Conservation (phyloP, 1,140 invertebrate genomes). For the Zaprionus capensis region DNA sequence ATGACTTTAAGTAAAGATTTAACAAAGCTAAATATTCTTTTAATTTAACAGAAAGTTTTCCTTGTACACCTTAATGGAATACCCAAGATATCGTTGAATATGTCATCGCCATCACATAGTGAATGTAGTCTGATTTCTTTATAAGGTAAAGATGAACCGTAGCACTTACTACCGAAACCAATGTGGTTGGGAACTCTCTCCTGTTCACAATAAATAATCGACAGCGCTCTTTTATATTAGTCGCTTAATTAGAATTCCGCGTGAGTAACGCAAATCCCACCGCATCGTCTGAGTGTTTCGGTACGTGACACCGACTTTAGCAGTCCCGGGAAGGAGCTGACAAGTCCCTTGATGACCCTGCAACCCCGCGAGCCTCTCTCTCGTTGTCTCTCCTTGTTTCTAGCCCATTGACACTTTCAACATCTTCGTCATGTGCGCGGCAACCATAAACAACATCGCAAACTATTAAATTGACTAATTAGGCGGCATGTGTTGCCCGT, state of each 20-base stretch:
- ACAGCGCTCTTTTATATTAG: slow-evolving; percentile 54
- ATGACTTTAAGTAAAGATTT: background rate
- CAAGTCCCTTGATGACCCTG: background rate
- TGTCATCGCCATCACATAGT: too few relatives aligned
- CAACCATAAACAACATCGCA: slow-evolving; percentile 69
- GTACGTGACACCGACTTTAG: slow-evolving; percentile 56
- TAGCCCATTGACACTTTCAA: slow-evolving; percentile 26
- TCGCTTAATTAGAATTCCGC: slow-evolving; percentile 73
- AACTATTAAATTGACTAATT: slow-evolving; percentile 82
- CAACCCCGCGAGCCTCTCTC: background rate
- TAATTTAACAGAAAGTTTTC: too few relatives aligned
- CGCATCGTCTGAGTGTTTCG: slow-evolving; percentile 15
- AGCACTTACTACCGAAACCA: background rate
- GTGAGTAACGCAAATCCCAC: slow-evolving; percentile 22
- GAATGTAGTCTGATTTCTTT: too few relatives aligned
- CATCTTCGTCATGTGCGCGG: slow-evolving; percentile 28
- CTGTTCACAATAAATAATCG: slow-evolving; percentile 62
- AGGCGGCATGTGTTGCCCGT: slow-evolving; percentile 55
- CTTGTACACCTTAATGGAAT: too few relatives aligned
- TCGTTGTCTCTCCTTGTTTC: background rate
- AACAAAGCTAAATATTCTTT: too few relatives aligned
- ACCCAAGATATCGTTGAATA: too few relatives aligned
- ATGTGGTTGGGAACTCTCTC: background rate
- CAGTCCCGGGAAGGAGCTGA: slow-evolving; percentile 18
- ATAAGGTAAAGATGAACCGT: too few relatives aligned